Evolutionary conservation across 2,113 vertebrate species (phyloP).

Genomic region (Tilapia sparmanii): DNA sequence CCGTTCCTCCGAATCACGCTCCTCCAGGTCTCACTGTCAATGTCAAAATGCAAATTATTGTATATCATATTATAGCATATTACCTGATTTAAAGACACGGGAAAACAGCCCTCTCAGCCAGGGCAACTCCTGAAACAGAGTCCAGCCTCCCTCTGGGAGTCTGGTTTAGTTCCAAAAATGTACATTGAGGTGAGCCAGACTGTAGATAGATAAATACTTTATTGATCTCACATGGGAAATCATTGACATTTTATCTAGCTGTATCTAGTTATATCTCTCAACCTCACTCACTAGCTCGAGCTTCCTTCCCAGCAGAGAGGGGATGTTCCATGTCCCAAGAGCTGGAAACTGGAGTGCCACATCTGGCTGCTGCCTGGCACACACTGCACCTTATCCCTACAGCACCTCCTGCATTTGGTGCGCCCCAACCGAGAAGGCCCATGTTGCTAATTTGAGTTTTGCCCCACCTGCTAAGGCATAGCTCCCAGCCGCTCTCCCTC

Average conservation of each 20-base stretch:
- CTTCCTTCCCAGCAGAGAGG: neutral
- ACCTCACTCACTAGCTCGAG: neutral
- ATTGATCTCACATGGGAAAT: neutral
- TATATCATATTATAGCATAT: neutral
- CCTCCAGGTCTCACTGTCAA: neutral
- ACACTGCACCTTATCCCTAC: neutral
- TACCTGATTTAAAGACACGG: neutral
- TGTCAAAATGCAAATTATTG: neutral
- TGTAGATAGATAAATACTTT: neutral
- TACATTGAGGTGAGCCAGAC: neutral
- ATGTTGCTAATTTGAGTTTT: neutral
- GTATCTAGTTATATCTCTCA: neutral
- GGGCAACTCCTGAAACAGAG: neutral
- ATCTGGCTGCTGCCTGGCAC: neutral
- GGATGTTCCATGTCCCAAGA: neutral
- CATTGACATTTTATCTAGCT: neutral
- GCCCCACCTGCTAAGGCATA: neutral
- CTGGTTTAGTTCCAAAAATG: neutral
- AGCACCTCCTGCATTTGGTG: neutral
- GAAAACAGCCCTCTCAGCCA: neutral
- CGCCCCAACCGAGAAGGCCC: neutral
- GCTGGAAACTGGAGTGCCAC: neutral
- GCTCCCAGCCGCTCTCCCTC: accelerated
- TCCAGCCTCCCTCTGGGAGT: neutral
- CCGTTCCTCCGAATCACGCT: accelerated